Base-by-base conservation (phyloP, 1,140 invertebrate species). In the Lepidostoma basale region DNA sequence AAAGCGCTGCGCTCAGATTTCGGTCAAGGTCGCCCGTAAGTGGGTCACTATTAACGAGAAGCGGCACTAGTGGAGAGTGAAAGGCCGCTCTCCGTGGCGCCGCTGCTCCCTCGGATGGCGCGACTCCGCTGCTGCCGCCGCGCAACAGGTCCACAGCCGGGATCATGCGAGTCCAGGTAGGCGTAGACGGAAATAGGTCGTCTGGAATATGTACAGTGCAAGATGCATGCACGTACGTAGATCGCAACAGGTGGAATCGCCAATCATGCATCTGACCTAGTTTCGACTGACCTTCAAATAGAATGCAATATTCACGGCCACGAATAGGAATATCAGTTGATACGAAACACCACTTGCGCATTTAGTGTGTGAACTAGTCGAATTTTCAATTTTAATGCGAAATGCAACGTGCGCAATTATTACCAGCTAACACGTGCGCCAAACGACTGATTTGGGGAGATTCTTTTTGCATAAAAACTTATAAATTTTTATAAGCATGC, bases 41-140 rank as follows among this genome's bases (percentile, higher is more conserved):
- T 72, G 56, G 70, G 70, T 68, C 70, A 68, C 70, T 62, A 69
- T 59, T 69, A 44, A 45, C 52, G 42, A 69, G 68, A 69, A 65
- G 60, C 62, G 68, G 52, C 62, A 22, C 49, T 45, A 56, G 30
- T 18, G 44, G 45, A 65, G 54, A 65, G 62, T 65, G 62, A 65
- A 65, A 65, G 62, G 62, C 30, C 14, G 60, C 44, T 28, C 18
- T 30, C 25, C 36, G 16, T 36, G 9, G 36, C 39, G 25, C n/a
- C 25, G 25, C 39, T 62, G 36, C n/a, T 49, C 62, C 23, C 56
- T 16, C 10, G 30, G 30, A n/a, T n/a, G 33, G 18, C 20, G 45
- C 10, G 44, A 10, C 20, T 10, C 44, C 1, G 16, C 16, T 9
- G 20, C 16, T 16, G 16, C 42, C 2, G 18, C 20, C 22, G n/a